A percentile compares a stretch with the other conserved stretches of the same genome.
Evolutionary conservation across 2,888 invertebrate genomes (phyloP).

Genomic region (Drosophila mayaguana): DNA sequence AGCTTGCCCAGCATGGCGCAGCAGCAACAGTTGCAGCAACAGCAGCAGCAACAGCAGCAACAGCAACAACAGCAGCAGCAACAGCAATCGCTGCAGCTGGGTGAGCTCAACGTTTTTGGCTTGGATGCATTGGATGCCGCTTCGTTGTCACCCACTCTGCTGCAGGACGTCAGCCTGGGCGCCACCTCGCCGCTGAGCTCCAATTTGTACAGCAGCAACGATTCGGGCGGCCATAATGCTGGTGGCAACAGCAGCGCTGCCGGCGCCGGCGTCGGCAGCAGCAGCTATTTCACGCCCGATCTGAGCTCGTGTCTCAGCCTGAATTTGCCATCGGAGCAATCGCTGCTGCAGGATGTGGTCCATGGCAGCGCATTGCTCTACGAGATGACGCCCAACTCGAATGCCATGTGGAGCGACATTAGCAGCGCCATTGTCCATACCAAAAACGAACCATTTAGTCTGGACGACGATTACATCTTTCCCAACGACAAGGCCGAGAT

Average conservation of each 20-base stretch:
- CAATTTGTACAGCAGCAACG: slow-evolving; percentile 64
- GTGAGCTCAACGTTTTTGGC: slow-evolving; percentile 84
- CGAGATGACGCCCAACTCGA: slow-evolving; percentile 82
- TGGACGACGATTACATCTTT: slow-evolving; percentile 96
- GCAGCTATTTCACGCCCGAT: slow-evolving; percentile 72
- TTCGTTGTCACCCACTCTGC: slow-evolving; percentile 83
- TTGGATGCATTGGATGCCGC: slow-evolving; percentile 84
- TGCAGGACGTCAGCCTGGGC: slow-evolving; percentile 84
- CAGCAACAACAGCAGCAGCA: slow-evolving; percentile 57
- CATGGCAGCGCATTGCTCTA: slow-evolving; percentile 69
- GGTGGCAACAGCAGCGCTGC: slow-evolving; percentile 38
- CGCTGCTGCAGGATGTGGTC: slow-evolving; percentile 54
- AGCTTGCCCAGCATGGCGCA: slow-evolving; percentile 78
- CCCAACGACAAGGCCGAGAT: slow-evolving; percentile 95
- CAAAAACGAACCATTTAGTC: slow-evolving; percentile 88
- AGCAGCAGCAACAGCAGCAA: slow-evolving; percentile 60
- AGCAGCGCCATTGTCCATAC: slow-evolving; percentile 85
- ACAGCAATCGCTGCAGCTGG: slow-evolving; percentile 68
- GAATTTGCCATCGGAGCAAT: slow-evolving; percentile 56
- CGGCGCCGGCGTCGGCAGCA: slow-evolving; percentile 31
- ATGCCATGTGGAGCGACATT: slow-evolving; percentile 85
- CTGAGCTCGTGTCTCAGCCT: slow-evolving; percentile 61
- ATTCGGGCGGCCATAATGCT: slow-evolving; percentile 15
- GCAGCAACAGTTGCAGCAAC: slow-evolving; percentile 63
- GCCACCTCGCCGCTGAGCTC: slow-evolving; percentile 79